These are phyloP conservation scores for Serranus cabrilla DNA, from an alignment of 2,797 vertebrate genomes.

Conservation along the genomic window DNA sequence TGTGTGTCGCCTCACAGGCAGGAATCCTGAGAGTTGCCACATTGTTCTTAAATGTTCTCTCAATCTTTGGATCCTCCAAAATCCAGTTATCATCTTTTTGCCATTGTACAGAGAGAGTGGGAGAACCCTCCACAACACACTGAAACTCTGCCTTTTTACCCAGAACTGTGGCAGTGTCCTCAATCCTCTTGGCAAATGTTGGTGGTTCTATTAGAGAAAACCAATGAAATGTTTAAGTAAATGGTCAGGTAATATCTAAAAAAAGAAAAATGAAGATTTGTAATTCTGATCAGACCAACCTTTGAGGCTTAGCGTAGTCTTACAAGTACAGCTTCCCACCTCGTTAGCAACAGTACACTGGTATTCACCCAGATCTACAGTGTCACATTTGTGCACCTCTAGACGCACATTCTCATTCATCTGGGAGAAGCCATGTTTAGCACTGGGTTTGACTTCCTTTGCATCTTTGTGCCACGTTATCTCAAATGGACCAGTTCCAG, in stretches of 20 bases:
- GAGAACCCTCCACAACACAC: slow-evolving; percentile 89
- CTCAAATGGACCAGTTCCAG: slow-evolving; percentile 93
- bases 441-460: slow-evolving; percentile 93
- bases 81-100: slow-evolving; percentile 96
- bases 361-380: slow-evolving; percentile 93
- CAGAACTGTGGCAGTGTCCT: slow-evolving; percentile 90
- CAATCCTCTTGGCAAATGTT: slow-evolving; percentile 91
- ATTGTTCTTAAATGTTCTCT: slow-evolving; percentile 89
- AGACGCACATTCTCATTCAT: slow-evolving; percentile 87
- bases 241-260: neutral
- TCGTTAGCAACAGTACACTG: slow-evolving; percentile 94
- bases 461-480: slow-evolving; percentile 95
- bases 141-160: slow-evolving; percentile 91
- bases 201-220: slow-evolving; percentile 89
- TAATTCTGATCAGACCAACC: slow-evolving; percentile 86
- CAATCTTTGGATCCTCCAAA: slow-evolving; percentile 90
- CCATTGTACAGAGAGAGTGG: slow-evolving; percentile 93
- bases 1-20: slow-evolving; percentile 88
- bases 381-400: slow-evolving; percentile 91
- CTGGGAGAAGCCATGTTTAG: slow-evolving; percentile 90
- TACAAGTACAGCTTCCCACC: slow-evolving; percentile 93
- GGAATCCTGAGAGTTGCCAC: slow-evolving; percentile 90
- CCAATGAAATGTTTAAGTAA: slow-evolving; percentile 34
- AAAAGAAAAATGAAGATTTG: slow-evolving; percentile 19
- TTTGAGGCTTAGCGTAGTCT: slow-evolving; percentile 91